Base-by-base conservation (phyloP, 2,113 vertebrate genomes). In the Burhinus oedicnemus region DNA sequence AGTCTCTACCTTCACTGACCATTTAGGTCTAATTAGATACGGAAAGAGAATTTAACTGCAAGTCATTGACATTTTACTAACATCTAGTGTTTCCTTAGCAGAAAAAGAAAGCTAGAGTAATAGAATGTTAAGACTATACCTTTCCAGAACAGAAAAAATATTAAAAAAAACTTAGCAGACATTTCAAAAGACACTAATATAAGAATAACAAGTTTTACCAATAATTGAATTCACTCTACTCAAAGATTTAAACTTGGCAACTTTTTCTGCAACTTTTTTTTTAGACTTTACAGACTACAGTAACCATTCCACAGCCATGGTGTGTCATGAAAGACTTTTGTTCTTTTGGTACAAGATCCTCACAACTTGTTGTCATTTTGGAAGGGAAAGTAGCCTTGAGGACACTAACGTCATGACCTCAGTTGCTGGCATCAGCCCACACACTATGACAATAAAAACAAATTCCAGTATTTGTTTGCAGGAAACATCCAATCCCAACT, bases 31-130 rank as follows among this genome's bases (percentile, higher is more conserved):
- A 97, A 97, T 97, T 96, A 97, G 92, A 95, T 90, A 92, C 32
- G 95, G 85, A 86, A 93, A 96, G 92, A 98, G 79, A 98, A 98
- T 40, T 96, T 95, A 98, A 97, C 76, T 83, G 58, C 87, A 98
- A 90, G 95, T 91, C 93, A 96, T 72, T 95, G 94, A 96, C 87
- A 97, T 98, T 97, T 97, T 95, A 96, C 96, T 97, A 98, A 94
- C 62, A 92, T 58, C 91, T 97, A 18, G 7, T 66, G 72, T 87
- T 97, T 91, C 80, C 70, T 94, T 66, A 83, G 69, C 82, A 66
- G 16, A 79, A 96, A 74, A 94, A 96, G 78, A 95, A 97, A 96
- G 44, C 30, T 44, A 34, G 77, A 87, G 49, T 77, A 94, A 95
- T 25, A 85, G 87, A 80, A 84, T 25, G 17, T 66, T 83, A 93